Conservation (phyloP, 2,888 invertebrate genomes). For the Leucania comma region DNA sequence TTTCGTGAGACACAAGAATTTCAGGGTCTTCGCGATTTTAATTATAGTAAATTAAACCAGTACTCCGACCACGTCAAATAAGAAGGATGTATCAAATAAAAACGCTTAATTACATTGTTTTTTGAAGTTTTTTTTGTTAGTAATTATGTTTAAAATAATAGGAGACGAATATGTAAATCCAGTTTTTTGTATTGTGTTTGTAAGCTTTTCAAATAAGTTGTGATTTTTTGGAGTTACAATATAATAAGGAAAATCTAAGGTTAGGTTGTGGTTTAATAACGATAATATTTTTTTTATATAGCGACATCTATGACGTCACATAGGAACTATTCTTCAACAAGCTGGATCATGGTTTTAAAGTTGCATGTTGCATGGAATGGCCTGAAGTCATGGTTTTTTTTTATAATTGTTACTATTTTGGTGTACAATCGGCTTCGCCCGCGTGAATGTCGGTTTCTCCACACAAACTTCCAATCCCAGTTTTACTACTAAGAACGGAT, state of each 20-base stretch:
- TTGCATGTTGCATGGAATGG: no score
- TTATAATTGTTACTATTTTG: no score
- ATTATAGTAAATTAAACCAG: slow-evolving; percentile 41
- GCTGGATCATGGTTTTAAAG: no score
- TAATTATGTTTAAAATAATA: slow-evolving; percentile 32
- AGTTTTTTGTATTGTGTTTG: slow-evolving; percentile 21
- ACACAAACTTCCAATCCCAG: no score
- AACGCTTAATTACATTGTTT: slow-evolving; percentile 31
- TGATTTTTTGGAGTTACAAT: not conserved
- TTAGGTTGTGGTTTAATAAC: not conserved
- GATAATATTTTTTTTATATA: no score
- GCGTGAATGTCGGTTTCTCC: no score
- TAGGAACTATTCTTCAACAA: no score
- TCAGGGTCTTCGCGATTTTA: slow-evolving; percentile 52
- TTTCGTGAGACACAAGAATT: slow-evolving; percentile 36
- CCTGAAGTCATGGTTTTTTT: no score
- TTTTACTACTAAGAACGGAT: no score
- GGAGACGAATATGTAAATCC: slow-evolving; percentile 41
- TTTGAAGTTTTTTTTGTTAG: slow-evolving; percentile 1
- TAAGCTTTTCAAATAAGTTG: not conserved
- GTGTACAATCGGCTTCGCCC: no score
- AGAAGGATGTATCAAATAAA: not conserved
- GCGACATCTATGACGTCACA: no score
- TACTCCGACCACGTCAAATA: slow-evolving; percentile 38
- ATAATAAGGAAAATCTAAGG: no score